Evolutionary conservation across 1,140 invertebrate genomes (phyloP).

Genomic region (Stenopsyche tienmushanensis): DNA sequence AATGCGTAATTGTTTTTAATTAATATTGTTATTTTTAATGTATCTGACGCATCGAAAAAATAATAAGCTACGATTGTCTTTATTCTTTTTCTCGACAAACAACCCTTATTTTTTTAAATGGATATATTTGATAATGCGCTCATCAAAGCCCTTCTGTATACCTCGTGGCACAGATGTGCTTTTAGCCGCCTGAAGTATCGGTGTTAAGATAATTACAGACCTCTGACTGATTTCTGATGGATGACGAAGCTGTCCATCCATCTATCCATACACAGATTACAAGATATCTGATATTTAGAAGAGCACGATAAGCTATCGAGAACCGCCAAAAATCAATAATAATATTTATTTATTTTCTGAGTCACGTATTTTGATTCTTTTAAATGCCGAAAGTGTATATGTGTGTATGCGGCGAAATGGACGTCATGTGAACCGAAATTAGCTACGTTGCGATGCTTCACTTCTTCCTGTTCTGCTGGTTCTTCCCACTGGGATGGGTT

Average conservation of each 20-base stretch:
- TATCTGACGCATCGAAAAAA: too few species aligned
- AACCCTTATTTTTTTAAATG: slow-evolving; percentile 7
- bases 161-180: slow-evolving; percentile 20
- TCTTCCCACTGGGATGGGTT: background rate
- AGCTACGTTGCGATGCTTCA: slow-evolving; percentile 8
- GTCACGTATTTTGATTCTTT: too few species aligned
- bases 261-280: background rate
- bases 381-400: too few species aligned
- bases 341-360: too few species aligned
- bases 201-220: slow-evolving; percentile 36
- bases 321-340: too few species aligned
- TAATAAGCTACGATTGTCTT: too few species aligned
- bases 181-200: slow-evolving; percentile 17
- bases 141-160: background rate
- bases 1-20: too few species aligned
- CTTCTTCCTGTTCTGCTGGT: slow-evolving; percentile 10
- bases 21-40: too few species aligned
- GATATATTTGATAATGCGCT: background rate
- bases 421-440: slow-evolving; percentile 15
- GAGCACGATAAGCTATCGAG: too few species aligned
- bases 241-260: slow-evolving; percentile 9
- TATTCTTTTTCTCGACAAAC: slow-evolving; percentile 5
- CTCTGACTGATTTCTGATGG: slow-evolving; percentile 19
- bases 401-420: background rate
- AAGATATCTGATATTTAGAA: too few species aligned